Percentiles rank a stretch among this genome's conserved stretches.
Evolutionary conservation across 2,113 vertebrate species (phyloP).

Genomic region (Cynoglossus semilaevis): DNA sequence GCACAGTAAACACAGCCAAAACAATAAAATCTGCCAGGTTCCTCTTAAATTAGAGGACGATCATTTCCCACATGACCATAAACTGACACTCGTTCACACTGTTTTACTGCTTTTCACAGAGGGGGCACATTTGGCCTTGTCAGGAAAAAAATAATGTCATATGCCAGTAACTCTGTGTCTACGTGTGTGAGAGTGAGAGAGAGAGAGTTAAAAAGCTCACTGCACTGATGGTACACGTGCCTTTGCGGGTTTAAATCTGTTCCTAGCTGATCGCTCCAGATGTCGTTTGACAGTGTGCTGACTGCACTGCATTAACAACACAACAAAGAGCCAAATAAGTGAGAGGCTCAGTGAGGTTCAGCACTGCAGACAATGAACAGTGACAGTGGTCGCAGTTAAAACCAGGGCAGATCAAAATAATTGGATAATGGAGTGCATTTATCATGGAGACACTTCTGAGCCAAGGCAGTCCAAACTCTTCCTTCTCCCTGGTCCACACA

Average conservation of each 20-base stretch:
- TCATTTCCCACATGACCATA: conserved; percentile 7
- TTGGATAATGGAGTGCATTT: no score
- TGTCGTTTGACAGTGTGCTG: conserved; percentile 15
- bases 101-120: conserved; percentile 3
- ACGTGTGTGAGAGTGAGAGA: neutral
- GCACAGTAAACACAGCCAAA: no score
- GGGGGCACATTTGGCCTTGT: conserved; percentile 15
- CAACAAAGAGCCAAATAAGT: no score
- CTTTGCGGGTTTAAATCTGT: conserved; percentile 17
- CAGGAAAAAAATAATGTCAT: conserved; percentile 29
- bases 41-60: neutral
- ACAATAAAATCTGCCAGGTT: neutral
- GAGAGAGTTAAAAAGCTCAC: conserved; percentile 9
- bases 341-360: no score
- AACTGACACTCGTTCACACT: neutral
- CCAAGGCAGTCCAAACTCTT: no score
- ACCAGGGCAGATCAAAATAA: no score
- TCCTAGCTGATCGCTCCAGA: conserved; percentile 40
- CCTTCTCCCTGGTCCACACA: neutral
- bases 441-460: no score
- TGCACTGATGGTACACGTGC: conserved; percentile 35
- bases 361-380: no score
- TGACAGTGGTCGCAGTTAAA: no score
- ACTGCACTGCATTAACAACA: no score
- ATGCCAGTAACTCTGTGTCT: conserved; percentile 22